Base-by-base conservation (phyloP, 2,888 invertebrate species). In the Nemoura dubitans region DNA sequence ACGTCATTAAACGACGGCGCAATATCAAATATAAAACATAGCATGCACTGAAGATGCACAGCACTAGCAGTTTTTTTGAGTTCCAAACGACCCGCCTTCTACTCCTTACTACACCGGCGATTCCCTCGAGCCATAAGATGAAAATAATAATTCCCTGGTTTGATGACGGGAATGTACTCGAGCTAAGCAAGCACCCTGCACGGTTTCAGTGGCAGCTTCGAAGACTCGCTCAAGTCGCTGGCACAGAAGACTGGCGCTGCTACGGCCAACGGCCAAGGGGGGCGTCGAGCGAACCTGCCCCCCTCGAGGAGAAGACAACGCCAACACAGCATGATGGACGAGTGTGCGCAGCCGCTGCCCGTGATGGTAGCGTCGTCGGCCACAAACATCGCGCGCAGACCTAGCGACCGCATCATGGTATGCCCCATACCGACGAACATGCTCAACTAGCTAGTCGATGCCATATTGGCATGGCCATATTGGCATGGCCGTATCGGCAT, bases 141-240 rank as follows among this genome's bases (percentile, higher is more conserved):
- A n/a, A n/a, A n/a, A n/a, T n/a, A n/a, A n/a, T n/a, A n/a, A n/a
- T n/a, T n/a, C n/a, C n/a, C n/a, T n/a, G n/a, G n/a, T n/a, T n/a
- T n/a, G n/a, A n/a, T n/a, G n/a, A n/a, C n/a, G n/a, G n/a, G n/a
- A n/a, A n/a, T n/a, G n/a, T n/a, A n/a, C n/a, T n/a, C n/a, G n/a
- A n/a, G n/a, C n/a, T 36, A 36, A 36, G 6, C 5, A 84, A 76
- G 1, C 28, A 14, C 43, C 76, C 10, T 30, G 76, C 27, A n/a
- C 21, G 0, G 1, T 29, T 30, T 78, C 16, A 80, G 86, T 26
- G 86, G 82, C 14, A 86, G 86, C 43, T 86, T 83, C 59, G 86
- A 86, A 36, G 86, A 86, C 83, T 86, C 86, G 0, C 29, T 86
- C 21, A 86, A 86, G 27, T 86, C 86, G 16, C 83, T 86, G 26